These are phyloP conservation scores for Bufo gargarizans DNA, from an alignment of 2,113 vertebrate genomes.

Conservation along the genomic window DNA sequence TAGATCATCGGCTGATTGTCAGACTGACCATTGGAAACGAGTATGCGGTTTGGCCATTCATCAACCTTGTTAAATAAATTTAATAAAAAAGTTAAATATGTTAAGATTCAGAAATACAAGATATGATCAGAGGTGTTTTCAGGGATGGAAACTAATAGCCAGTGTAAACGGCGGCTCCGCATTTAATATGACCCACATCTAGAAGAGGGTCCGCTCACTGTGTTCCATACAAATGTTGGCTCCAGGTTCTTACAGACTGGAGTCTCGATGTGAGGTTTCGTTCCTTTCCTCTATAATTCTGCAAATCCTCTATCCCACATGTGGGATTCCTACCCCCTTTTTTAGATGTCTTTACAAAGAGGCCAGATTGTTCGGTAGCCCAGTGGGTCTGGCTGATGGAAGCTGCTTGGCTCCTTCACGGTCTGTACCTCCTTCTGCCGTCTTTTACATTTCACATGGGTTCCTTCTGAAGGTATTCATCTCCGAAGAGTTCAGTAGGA, in stretches of 20 bases:
- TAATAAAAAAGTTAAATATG: neutral
- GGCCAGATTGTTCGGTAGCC: conserved; percentile 45
- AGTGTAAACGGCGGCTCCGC: neutral
- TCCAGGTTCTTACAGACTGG: conserved; percentile 15
- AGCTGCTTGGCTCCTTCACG: conserved; percentile 35
- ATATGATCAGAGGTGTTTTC: neutral
- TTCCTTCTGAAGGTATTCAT: neutral
- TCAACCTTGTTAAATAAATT: neutral
- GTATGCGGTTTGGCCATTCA: neutral
- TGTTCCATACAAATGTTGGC: conserved; percentile 35
- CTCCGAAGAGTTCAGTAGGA: neutral
- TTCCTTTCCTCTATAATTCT: conserved; percentile 49
- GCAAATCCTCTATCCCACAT: conserved; percentile 41
- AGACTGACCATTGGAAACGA: too few relatives aligned
- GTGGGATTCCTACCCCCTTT: conserved; percentile 25
- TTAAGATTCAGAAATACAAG: neutral
- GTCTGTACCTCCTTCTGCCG: conserved; percentile 37
- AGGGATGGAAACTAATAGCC: neutral
- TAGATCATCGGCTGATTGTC: too few relatives aligned
- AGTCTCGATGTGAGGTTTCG: conserved; percentile 49
- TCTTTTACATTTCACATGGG: conserved; percentile 30
- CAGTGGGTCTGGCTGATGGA: conserved; percentile 49
- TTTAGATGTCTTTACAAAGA: conserved; percentile 39
- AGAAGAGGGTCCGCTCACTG: neutral
- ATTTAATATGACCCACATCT: neutral